phyloP scores from a whole-genome alignment of 2,888 invertebrate genomes.

The Acleris cristana region DNA sequence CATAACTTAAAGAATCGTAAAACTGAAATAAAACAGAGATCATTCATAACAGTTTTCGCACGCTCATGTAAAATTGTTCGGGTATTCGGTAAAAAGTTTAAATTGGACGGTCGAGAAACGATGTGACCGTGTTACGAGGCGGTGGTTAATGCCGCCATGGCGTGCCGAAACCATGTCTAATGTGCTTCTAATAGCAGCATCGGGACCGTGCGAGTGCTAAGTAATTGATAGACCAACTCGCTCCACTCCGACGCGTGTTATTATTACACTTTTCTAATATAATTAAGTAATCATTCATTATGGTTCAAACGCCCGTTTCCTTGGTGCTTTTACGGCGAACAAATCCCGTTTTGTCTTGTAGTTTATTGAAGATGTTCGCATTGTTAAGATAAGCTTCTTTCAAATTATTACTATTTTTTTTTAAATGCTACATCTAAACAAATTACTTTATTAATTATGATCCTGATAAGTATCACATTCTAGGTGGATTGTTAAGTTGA shows the following conservation, averaged over 20 bases:
- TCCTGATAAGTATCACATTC: background rate
- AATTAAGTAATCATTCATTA: slow-evolving; percentile 20
- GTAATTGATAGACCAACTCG: slow-evolving; percentile 77
- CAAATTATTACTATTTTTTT: background rate
- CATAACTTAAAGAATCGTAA: slow-evolving; percentile 43
- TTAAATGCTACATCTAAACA: background rate
- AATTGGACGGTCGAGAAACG: slow-evolving; percentile 75
- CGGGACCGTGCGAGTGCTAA: slow-evolving; percentile 71
- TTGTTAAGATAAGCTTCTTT: too few relatives aligned
- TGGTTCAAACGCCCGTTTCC: background rate
- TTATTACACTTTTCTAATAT: slow-evolving; percentile 26
- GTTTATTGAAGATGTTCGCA: background rate
- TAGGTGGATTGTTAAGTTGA: background rate
- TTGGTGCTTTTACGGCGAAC: background rate
- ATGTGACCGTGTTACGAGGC: slow-evolving; percentile 79
- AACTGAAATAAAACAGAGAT: slow-evolving; percentile 54
- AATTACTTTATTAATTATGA: background rate
- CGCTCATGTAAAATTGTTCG: slow-evolving; percentile 65
- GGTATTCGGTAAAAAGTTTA: slow-evolving; percentile 64
- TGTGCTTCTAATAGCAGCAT: slow-evolving; percentile 78
- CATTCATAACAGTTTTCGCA: slow-evolving; percentile 64
- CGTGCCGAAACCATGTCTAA: slow-evolving; percentile 77
- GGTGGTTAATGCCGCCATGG: slow-evolving; percentile 73
- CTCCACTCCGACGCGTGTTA: slow-evolving; percentile 33
- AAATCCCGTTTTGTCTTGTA: background rate